phyloP scores from a whole-genome alignment of 2,888 invertebrate genomes.

The Geophilus truncorum region DNA sequence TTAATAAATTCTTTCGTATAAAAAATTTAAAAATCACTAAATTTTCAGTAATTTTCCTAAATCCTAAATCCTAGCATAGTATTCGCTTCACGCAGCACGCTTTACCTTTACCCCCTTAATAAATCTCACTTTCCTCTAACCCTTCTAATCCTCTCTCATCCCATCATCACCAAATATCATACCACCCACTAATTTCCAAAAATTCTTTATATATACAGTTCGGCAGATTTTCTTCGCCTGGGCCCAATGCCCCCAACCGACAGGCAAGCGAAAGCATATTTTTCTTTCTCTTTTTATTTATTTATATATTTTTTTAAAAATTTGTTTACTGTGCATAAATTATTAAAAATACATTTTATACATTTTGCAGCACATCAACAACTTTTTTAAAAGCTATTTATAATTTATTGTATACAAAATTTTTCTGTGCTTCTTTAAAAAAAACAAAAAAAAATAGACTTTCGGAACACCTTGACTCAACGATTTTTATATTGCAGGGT shows the following conservation, averaged over 20 bases:
- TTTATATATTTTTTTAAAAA: too few relatives aligned
- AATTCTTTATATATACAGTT: background rate
- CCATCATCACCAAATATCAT: background rate
- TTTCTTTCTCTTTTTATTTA: too few relatives aligned
- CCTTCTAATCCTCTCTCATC: background rate
- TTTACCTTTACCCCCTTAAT: too few relatives aligned
- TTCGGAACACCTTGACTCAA: background rate
- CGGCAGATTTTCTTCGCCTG: background rate
- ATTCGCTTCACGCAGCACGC: too few relatives aligned
- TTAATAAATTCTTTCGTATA: too few relatives aligned
- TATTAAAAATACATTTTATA: background rate
- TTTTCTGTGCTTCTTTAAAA: background rate
- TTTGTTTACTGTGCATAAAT: background rate
- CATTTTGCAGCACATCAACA: background rate
- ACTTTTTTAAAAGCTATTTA: background rate
- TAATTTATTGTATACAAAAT: background rate
- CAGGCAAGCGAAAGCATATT: background rate
- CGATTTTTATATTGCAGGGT: conserved; percentile 38
- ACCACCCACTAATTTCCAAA: background rate
- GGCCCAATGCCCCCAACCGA: background rate
- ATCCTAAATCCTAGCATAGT: too few relatives aligned
- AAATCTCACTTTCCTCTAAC: too few relatives aligned
- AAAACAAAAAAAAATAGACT: background rate
- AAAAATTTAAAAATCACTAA: too few relatives aligned
- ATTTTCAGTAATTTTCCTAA: too few relatives aligned